Evolutionary conservation across 35 echinoderm and acorn worm genomes (phyloP), one percentile per base, ranked within the genome.

Genomic region (Chiridota heheva): DNA sequence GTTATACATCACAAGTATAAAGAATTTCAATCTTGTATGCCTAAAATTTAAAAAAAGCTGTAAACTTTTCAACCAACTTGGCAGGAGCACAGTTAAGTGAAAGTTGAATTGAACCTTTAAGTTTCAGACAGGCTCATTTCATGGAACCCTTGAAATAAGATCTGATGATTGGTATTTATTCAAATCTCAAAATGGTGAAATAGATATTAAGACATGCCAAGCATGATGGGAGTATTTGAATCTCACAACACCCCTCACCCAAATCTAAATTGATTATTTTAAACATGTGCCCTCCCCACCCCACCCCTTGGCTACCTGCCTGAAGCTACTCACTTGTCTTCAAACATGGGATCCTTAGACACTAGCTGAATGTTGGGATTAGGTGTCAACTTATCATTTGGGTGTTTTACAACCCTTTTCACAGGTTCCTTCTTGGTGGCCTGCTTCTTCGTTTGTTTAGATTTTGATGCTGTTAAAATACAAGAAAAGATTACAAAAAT

Each of bases 341-440:
- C 94, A 88, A 98, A 98, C 66, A 87, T 85, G 26, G 89, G 80
- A 70, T 98, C 94, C 69, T 98, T 98, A 37, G 36, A 78, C 15
- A 90, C 79, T 22, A 98, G 49, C 45, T 98, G 89, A 68, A 98
- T 98, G 35, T 87, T 76, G 34, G 44, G 43, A 42, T 88, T 98
- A 28, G 85, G 89, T 36, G 73, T 86, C 12, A 91, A 61, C 60
- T 89, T 79, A 4, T 87, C 46, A 51, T 91, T 98, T 20, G 95
- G 88, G 48, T 97, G 75, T 12, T 60, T 58, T 18, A 36, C 53
- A 34, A 57, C 32, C 36, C 42, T 78, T 35, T 78, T 78, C 70
- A 16, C 33, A 27, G 25, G 25, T 30, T 49, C 70, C 34, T 78
- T 78, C 75, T 78, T 60, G 40, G 27, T 42, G 46, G 3, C 42